Base-by-base conservation (phyloP, 2,797 vertebrate species). In the Melanogrammus aeglefinus region DNA sequence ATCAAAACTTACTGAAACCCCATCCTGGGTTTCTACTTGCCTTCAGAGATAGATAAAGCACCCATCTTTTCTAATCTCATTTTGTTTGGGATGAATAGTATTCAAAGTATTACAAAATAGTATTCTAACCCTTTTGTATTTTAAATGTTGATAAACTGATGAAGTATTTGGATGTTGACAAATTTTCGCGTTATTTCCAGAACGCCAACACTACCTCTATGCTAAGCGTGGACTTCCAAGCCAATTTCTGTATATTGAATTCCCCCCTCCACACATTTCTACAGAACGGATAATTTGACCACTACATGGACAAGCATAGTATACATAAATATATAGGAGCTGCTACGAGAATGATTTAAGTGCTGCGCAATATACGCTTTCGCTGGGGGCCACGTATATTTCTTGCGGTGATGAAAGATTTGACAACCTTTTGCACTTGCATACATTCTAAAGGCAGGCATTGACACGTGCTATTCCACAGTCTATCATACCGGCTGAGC, bases 401-500 rank as follows among this genome's bases (percentile, higher is more conserved):
- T 24, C n/a, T 21, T 3, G 8, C 21, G 57, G 51, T 5, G 57
- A 63, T 2, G 57, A 8, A 63, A 63, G 57, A 24, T 8, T 24
- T 24, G 57, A 63, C n/a, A 63, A 18, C n/a, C 24, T 82, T 79
- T 74, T 70, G 76, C 73, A 44, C 72, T 75, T 78, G 79, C 75
- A 77, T 78, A 75, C 82, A n/a, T 90, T 86, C 86, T 41, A 36
- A 36, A 86, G 83, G 88, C 82, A 82, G 77, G 79, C 83, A 80
- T 87, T 81, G 84, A 75, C 74, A 75, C 77, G 76, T 27, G 80
- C 69, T 83, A 80, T 80, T 86, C 83, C 86, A 78, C 84, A 86
- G 80, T 88, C 80, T 75, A 82, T 87, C 82, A 88, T n/a, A 82
- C 87, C 81, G 82, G 84, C 84, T 82, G 76, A 82, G 77, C 86